Evolutionary conservation across 2,888 invertebrate species (phyloP), one percentile per base, ranked within the genome.

Genomic region (Chrysopilus asiliformis): DNA sequence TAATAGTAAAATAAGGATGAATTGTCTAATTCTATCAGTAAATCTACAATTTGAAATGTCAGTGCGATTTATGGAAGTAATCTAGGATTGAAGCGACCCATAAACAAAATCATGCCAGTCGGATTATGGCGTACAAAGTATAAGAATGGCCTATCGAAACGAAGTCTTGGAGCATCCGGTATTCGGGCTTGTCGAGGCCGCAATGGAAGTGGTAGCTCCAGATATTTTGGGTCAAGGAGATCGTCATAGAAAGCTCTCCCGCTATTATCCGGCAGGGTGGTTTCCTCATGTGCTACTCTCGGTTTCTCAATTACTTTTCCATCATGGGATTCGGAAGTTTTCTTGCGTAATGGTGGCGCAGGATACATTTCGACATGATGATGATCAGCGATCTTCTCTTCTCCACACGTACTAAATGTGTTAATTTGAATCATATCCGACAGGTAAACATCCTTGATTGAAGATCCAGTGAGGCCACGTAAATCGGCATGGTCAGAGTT

Each of bases 71-170:
- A 83, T 58, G 83, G 83, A 60, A 83, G 64, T 55, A 84, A 71
- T 63, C 81, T 74, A 27, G 84, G 87, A 62, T 84, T 87, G 65
- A 84, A 87, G 55, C 87, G 71, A 27, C 89, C 89, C 68, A 86
- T 83, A 57, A 84, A 84, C 34, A 90, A 66, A 51, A 90, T 82
- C 67, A 89, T 74, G 42, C 89, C 89, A n/a, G 87, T 81, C 2
- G 87, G 89, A 60, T 89, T 89, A 60, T 90, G 89, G 53, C 89
- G 71, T 10, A 89, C 83, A 49, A 86, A 81, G 60, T 83, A 90
- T 17, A 90, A 67, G 69, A 90, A 90, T 1, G 89, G 89, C 53
- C 86, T 71, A 51, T 90, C 87, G 55, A 86, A 80, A 50, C 82
- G 76, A 53, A 90, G 67, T 53, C 86, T 68, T 4, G 80, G 82